Conservation (phyloP, 2,888 invertebrate genomes). For the Biston stratarius region DNA sequence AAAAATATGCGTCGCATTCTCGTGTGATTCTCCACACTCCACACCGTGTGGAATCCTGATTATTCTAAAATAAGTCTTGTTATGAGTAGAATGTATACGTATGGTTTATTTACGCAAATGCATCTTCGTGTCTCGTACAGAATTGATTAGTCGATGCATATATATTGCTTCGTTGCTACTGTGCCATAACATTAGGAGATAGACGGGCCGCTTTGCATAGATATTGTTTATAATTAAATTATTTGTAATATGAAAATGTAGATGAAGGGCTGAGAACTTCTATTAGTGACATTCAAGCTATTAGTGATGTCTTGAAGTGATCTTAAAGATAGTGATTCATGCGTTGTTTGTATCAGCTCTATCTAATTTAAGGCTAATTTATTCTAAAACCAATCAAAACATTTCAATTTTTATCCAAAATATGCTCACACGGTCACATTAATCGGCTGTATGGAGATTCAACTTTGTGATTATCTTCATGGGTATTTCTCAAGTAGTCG, state of each 20-base stretch:
- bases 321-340: slow-evolving; percentile 29
- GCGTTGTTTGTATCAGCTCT: slow-evolving; percentile 21
- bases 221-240: slow-evolving; percentile 48
- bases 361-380: slow-evolving; percentile 24
- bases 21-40: slow-evolving; percentile 48
- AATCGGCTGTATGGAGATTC: not conserved
- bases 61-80: slow-evolving; percentile 55
- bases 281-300: slow-evolving; percentile 28
- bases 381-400: slow-evolving; percentile 15
- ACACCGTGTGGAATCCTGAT: slow-evolving; percentile 35
- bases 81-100: slow-evolving; percentile 63
- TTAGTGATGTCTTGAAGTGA: slow-evolving; percentile 30
- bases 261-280: slow-evolving; percentile 30
- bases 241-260: slow-evolving; percentile 34
- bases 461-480: slow-evolving; percentile 6
- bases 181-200: slow-evolving; percentile 52
- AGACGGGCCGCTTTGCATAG: slow-evolving; percentile 50
- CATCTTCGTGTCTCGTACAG: slow-evolving; percentile 53
- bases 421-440: slow-evolving; percentile 2
- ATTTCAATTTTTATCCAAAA: slow-evolving; percentile 10
- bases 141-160: slow-evolving; percentile 60
- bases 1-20: slow-evolving; percentile 40
- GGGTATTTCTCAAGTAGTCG: slow-evolving; percentile 6
- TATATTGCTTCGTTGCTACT: slow-evolving; percentile 53
- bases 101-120: slow-evolving; percentile 67